Evolutionary conservation across 2,113 vertebrate genomes (phyloP), one percentile per base, ranked within the genome.

Genomic region (Andinoacara biseriatus): DNA sequence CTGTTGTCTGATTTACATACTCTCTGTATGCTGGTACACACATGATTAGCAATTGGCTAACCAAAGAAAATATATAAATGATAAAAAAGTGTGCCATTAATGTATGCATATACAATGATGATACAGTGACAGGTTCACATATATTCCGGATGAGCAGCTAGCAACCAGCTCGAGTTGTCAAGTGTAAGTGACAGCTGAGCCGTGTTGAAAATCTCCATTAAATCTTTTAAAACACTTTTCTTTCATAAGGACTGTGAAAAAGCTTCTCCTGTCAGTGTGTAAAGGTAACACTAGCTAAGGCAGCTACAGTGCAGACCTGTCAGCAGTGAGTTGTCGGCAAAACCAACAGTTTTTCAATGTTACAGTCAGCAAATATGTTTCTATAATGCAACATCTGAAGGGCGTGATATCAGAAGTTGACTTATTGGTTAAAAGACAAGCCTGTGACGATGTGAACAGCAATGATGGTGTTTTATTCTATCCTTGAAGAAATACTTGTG

Each of bases 321-420:
- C 43, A 65, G 33, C 63, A 7, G 1, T 7, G 14, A 31, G 20
- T 13, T 74, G 56, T 33, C 59, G 67, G 52, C 60, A 33, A 31
- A 49, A 72, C 18, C 57, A 77, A 74, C 35, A 76, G 15, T 76
- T 69, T 83, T 35, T 61, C 69, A 54, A 69, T n/a, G 54, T 24
- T 13, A 31, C 49, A 24, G 18, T 33, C 43, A 52, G 58, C 24
- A 61, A 13, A n/a, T 52, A 31, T 11, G 58, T 8, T 58, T 18
- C 15, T 26, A 18, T 56, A 60, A 26, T 3, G 3, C 17, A 5
- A 35, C n/a, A 65, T 52, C 3, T 7, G 0, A 72, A 67, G 58
- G 13, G 29, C 9, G 8, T 61, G 57, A 52, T 4, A 26, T 10
- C 24, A 46, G 18, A 80, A 2, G 6, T 6, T 40, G 15, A 29